These are phyloP conservation scores for Jacana jacana DNA, from an alignment of 2,113 vertebrate genomes.

Conservation along the genomic window DNA sequence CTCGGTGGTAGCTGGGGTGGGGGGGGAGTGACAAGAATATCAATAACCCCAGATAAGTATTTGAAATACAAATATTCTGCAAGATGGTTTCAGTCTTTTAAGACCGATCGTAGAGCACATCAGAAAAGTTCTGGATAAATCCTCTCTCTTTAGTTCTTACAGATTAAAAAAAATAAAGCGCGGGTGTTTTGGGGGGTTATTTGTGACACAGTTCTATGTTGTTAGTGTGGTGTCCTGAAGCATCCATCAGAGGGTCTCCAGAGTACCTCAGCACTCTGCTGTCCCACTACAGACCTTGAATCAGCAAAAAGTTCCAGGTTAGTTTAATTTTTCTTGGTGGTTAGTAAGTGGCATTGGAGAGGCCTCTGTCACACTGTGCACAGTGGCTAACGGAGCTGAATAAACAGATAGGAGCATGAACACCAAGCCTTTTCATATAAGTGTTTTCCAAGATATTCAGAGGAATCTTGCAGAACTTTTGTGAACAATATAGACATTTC, in stretches of 20 bases:
- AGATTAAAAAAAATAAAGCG: neutral
- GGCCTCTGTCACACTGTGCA: neutral
- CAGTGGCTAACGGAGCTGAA: neutral
- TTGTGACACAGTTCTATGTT: neutral
- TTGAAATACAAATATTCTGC: slow-evolving; percentile 15
- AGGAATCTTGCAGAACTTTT: neutral
- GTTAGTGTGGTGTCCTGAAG: neutral
- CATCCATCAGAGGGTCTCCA: neutral
- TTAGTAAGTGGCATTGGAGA: neutral
- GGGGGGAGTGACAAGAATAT: slow-evolving; percentile 15
- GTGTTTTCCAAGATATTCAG: neutral
- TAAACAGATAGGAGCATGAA: neutral
- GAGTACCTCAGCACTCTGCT: neutral
- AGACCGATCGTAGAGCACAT: neutral
- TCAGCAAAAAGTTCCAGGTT: neutral
- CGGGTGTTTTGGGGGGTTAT: neutral
- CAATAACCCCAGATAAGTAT: slow-evolving; percentile 33
- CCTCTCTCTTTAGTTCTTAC: neutral
- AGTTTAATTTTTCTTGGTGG: neutral
- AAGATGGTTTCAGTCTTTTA: neutral
- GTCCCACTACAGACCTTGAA: neutral
- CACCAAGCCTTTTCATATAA: neutral
- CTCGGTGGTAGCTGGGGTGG: neutral
- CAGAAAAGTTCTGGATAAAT: neutral
- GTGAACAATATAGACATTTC: neutral